phyloP scores from a whole-genome alignment of 2,797 vertebrate genomes.

The Protosalanx chinensis region DNA sequence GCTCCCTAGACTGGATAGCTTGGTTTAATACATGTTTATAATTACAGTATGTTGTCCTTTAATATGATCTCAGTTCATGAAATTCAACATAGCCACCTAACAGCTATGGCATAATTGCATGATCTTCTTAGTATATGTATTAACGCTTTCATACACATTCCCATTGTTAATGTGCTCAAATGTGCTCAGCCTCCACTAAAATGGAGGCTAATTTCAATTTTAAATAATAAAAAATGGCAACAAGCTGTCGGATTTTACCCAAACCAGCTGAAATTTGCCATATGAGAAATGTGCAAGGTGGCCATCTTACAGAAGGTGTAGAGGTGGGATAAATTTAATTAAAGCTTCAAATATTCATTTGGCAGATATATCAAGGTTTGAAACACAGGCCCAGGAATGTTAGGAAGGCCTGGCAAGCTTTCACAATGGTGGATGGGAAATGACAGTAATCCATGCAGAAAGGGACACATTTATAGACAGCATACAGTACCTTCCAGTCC shows the following conservation, averaged over 20 bases:
- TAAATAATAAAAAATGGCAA: constrained; percentile 65
- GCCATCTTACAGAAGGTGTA: constrained; percentile 82
- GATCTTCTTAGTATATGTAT: constrained; percentile 40
- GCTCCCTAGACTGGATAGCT: constrained; percentile 69
- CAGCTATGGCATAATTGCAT: constrained; percentile 37
- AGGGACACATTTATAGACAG: constrained; percentile 75
- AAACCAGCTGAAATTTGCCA: constrained; percentile 58
- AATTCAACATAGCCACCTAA: constrained; percentile 40
- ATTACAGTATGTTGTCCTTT: constrained; percentile 2
- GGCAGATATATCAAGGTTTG: constrained; percentile 91
- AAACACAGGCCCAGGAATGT: constrained; percentile 86
- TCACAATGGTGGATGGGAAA: constrained; percentile 71
- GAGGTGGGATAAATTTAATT: constrained; percentile 91
- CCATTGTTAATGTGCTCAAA: constrained; percentile 63
- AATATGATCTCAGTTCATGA: constrained; percentile 34
- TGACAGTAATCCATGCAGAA: constrained; percentile 78
- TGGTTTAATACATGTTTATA: constrained; percentile 68
- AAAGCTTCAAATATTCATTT: constrained; percentile 97
- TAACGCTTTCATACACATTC: constrained; percentile 49
- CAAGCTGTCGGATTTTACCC: constrained; percentile 45
- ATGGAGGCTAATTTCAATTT: constrained; percentile 46
- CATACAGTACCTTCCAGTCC: constrained; percentile 62
- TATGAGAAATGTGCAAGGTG: constrained; percentile 69
- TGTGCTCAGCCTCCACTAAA: constrained; percentile 58
- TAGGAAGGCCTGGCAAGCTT: constrained; percentile 87